Evolutionary conservation across 1,140 invertebrate genomes (phyloP).

Genomic region (Frieseomelitta varia): DNA sequence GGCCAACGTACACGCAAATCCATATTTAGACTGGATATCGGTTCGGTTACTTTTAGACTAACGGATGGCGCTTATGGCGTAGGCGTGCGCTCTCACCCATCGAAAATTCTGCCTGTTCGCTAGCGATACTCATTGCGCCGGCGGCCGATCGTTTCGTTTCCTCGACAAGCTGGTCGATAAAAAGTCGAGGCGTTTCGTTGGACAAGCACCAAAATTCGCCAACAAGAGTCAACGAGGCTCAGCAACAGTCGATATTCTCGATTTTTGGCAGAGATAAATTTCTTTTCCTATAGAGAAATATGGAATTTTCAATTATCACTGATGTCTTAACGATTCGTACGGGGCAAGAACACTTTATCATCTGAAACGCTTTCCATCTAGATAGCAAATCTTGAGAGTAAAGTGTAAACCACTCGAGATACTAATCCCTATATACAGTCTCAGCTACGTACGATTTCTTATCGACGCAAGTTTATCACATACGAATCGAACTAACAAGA

Average conservation of each 20-base stretch:
- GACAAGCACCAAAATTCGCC: not conserved
- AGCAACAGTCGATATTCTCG: no score
- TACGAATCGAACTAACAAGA: no score
- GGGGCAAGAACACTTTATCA: not conserved
- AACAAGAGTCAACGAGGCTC: no score
- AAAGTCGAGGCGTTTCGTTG: not conserved
- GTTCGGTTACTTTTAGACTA: slow-evolving; percentile 47
- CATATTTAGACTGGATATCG: slow-evolving; percentile 55
- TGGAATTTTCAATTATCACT: no score
- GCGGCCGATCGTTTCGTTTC: not conserved
- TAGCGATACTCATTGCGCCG: slow-evolving; percentile 20
- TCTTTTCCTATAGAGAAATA: no score
- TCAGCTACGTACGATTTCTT: no score
- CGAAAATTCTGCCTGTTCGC: slow-evolving; percentile 20
- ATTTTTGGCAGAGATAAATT: no score
- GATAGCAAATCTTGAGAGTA: not conserved
- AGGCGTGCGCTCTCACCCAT: not conserved
- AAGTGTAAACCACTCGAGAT: not conserved
- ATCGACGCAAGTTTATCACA: no score
- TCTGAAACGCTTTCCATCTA: not conserved
- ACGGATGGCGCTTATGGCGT: slow-evolving; percentile 29
- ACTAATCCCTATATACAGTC: not conserved
- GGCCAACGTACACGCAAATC: slow-evolving; percentile 38
- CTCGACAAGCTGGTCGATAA: not conserved
- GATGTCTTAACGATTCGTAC: no score